Percentiles rank a stretch among this genome's conserved stretches.
These are phyloP conservation scores for Danio jaintianensis DNA, from an alignment of 2,797 vertebrate species.

Conservation along the genomic window DNA sequence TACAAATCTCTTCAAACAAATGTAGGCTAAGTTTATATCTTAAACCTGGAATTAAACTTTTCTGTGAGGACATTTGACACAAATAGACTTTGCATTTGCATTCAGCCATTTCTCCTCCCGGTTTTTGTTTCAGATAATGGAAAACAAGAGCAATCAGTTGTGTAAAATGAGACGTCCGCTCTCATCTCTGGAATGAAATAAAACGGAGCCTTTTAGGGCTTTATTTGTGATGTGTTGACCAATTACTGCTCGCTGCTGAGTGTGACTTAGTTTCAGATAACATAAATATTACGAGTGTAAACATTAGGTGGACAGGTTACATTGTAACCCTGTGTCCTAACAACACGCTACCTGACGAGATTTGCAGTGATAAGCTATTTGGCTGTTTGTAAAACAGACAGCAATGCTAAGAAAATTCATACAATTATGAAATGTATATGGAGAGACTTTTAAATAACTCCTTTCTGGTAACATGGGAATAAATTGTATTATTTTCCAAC, in stretches of 20 bases:
- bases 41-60: slow-evolving; percentile 40
- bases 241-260: slow-evolving; percentile 32
- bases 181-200: slow-evolving; percentile 30
- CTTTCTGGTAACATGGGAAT: too few relatives aligned
- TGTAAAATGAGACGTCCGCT: slow-evolving; percentile 14
- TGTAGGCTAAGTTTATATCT: slow-evolving; percentile 51
- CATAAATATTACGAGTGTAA: too few relatives aligned
- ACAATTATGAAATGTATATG: too few relatives aligned
- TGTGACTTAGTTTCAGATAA: too few relatives aligned
- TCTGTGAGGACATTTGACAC: slow-evolving; percentile 46
- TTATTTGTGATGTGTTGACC: slow-evolving; percentile 27
- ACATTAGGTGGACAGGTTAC: too few relatives aligned
- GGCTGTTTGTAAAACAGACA: too few relatives aligned
- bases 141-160: slow-evolving; percentile 47
- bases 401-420: too few relatives aligned
- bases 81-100: slow-evolving; percentile 53
- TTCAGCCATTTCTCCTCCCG: slow-evolving; percentile 37
- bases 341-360: too few relatives aligned
- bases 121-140: slow-evolving; percentile 50
- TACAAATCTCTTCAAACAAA: slow-evolving; percentile 37
- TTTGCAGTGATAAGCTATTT: too few relatives aligned
- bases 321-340: too few relatives aligned
- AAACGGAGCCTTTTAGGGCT: slow-evolving; percentile 29
- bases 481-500: too few relatives aligned
- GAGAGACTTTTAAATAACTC: too few relatives aligned